phyloP scores from a whole-genome alignment of 1,140 invertebrate genomes.

The Trypoxylus dichotomus region DNA sequence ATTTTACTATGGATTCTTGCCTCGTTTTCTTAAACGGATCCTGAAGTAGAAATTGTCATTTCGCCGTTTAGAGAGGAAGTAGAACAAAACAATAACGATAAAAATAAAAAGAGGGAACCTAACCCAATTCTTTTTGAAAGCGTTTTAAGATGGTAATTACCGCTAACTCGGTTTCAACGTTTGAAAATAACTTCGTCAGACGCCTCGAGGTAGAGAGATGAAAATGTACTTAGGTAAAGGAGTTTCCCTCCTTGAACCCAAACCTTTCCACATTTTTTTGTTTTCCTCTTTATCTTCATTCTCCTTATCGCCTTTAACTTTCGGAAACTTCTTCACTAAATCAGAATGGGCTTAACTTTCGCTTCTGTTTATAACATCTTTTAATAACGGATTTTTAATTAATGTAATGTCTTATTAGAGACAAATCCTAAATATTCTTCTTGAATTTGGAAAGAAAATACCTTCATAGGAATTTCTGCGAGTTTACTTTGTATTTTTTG shows the following conservation, averaged over 20 bases:
- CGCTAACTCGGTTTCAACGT: conserved; percentile 10
- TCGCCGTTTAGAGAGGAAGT: not conserved
- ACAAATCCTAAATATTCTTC: not conserved
- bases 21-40: not conserved
- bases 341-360: not conserved
- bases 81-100: conserved; percentile 11
- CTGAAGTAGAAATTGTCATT: not conserved
- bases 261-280: conserved; percentile 16
- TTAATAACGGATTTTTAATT: not conserved
- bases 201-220: conserved; percentile 1
- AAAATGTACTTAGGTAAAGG: conserved; percentile 6
- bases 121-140: conserved; percentile 1
- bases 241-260: not conserved
- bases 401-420: not conserved
- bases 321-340: not conserved
- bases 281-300: not conserved
- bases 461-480: not conserved
- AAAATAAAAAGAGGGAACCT: conserved; percentile 2
- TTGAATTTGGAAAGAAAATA: not conserved
- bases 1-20: not conserved
- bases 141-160: conserved; percentile 22
- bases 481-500: too few relatives aligned
- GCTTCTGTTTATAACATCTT: not conserved
- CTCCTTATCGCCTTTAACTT: not conserved
- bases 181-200: conserved; percentile 6